phyloP scores from a whole-genome alignment of 2,797 vertebrate genomes.

The Zenarchopterus dispar region DNA sequence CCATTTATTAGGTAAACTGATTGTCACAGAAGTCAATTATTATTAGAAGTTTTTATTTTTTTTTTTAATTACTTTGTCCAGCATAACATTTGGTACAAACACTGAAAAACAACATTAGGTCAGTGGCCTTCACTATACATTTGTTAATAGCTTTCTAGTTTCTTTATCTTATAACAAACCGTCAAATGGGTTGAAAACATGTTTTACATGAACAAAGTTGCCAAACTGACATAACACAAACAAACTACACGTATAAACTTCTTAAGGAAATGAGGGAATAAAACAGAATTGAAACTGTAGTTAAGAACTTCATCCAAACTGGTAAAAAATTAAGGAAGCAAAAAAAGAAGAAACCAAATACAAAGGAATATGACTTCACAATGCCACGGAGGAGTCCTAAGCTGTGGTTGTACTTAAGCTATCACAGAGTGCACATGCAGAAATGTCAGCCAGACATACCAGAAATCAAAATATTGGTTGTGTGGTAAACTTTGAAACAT shows the following conservation, averaged over 20 bases:
- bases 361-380: constrained; percentile 59
- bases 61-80: constrained; percentile 75
- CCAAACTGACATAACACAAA: constrained; percentile 82
- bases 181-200: constrained; percentile 75
- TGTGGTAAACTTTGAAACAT: constrained; percentile 51
- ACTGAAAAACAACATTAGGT: constrained; percentile 67
- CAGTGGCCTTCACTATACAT: constrained; percentile 86
- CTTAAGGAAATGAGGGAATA: constrained; percentile 68
- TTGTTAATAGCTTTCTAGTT: constrained; percentile 77
- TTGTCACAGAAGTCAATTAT: constrained; percentile 15
- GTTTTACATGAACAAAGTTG: constrained; percentile 78
- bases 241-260: constrained; percentile 68
- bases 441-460: constrained; percentile 64
- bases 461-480: constrained; percentile 54
- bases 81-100: constrained; percentile 77
- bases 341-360: constrained; percentile 37
- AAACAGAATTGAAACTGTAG: constrained; percentile 77
- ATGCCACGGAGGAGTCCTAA: constrained; percentile 41
- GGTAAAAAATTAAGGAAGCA: constrained; percentile 41
- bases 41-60: too few species aligned
- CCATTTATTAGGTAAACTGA: not conserved
- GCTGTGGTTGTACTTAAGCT: constrained; percentile 34
- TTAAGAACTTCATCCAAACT: constrained; percentile 79
- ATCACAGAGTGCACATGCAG: constrained; percentile 76
- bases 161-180: constrained; percentile 82